Percentiles rank a stretch among this genome's conserved stretches.
phyloP scores from a whole-genome alignment of 2,888 invertebrate genomes.

The Lepeophtheirus nordmannii region DNA sequence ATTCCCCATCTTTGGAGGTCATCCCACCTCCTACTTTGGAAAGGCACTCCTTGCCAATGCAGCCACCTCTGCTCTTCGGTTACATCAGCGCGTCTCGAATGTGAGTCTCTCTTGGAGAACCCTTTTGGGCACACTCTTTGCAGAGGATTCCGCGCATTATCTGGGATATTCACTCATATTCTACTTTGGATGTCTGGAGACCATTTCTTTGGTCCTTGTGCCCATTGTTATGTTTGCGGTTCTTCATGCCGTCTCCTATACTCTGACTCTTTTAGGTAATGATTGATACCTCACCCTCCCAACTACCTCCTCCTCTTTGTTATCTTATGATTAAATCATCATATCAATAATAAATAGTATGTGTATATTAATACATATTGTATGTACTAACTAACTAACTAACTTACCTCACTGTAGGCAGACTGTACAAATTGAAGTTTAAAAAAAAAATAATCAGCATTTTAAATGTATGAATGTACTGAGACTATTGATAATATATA shows the following conservation, averaged over 20 bases:
- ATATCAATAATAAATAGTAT: too few relatives aligned
- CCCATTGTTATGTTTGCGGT: constrained; percentile 82
- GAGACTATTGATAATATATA: too few relatives aligned
- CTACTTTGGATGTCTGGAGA: constrained; percentile 55
- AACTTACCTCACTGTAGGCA: too few relatives aligned
- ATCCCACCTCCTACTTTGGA: constrained; percentile 47
- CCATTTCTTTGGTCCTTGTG: constrained; percentile 61
- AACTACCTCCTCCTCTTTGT: neutral
- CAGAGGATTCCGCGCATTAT: constrained; percentile 67
- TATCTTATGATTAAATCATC: too few relatives aligned
- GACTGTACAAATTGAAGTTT: too few relatives aligned
- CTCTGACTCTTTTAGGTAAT: constrained; percentile 66
- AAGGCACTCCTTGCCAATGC: constrained; percentile 83
- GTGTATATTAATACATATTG: too few relatives aligned
- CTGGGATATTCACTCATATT: constrained; percentile 88
- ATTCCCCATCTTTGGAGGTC: constrained; percentile 48
- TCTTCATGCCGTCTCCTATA: constrained; percentile 81
- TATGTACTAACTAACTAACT: too few relatives aligned
- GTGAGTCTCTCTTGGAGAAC: constrained; percentile 58
- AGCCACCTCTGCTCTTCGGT: constrained; percentile 78
- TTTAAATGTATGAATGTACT: too few relatives aligned
- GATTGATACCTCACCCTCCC: constrained; percentile 37
- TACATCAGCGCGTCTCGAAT: constrained; percentile 81
- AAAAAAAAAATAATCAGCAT: too few relatives aligned
- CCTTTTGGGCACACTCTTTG: constrained; percentile 59